Conservation (phyloP, 1,140 invertebrate species). For the Aphaenogaster rudis region DNA sequence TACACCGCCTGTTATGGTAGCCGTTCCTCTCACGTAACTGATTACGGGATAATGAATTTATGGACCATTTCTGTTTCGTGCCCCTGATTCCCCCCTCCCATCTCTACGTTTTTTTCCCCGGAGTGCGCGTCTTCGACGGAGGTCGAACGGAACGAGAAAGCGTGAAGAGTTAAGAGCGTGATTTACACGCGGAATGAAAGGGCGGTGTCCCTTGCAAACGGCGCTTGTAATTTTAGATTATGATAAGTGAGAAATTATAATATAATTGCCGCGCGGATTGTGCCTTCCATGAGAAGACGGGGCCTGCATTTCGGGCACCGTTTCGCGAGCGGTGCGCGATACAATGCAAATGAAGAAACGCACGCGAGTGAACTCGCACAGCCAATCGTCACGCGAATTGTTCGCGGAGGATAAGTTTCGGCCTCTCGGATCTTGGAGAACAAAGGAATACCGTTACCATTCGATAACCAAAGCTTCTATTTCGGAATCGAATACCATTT, state of each 20-base stretch:
- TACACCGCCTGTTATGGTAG: conserved; percentile 37
- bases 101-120: conserved; percentile 39
- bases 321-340: conserved; percentile 14
- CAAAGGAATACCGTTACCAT: background rate
- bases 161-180: conserved; percentile 66
- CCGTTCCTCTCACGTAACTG: conserved; percentile 53
- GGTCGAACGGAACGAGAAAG: conserved; percentile 42
- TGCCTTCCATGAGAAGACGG: conserved; percentile 35
- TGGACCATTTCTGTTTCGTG: conserved; percentile 31
- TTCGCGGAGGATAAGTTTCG: background rate
- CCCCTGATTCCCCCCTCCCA: background rate
- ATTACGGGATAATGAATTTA: conserved; percentile 76
- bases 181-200: conserved; percentile 73
- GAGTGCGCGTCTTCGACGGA: conserved; percentile 16
- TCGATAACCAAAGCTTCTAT: background rate
- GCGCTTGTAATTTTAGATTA: conserved; percentile 72
- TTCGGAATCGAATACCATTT: background rate
- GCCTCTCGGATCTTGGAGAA: background rate
- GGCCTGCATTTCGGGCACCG: conserved; percentile 15
- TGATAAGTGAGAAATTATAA: conserved; percentile 68
- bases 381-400: conserved; percentile 38
- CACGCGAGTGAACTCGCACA: conserved; percentile 23
- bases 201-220: conserved; percentile 42
- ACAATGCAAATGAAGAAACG: conserved; percentile 31
- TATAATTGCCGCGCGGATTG: conserved; percentile 35